Conservation (phyloP, 2,888 invertebrate species). For the Xestia rhomboidea region DNA sequence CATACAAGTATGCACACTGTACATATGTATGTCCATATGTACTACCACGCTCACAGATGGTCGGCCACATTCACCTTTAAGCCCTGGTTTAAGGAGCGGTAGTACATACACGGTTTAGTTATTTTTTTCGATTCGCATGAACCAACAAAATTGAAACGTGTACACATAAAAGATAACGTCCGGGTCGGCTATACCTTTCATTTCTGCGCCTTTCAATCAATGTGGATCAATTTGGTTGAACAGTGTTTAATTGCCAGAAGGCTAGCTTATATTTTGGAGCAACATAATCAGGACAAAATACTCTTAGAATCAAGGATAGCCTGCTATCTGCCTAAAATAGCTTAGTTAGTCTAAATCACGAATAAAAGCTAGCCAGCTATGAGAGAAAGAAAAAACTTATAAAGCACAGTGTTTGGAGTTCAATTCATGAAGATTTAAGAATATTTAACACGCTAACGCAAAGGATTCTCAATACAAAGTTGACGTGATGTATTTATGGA, state of each 20-base stretch:
- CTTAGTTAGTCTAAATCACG: background rate
- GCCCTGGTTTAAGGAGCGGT: background rate
- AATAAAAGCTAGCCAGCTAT: background rate
- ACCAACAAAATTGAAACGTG: slow-evolving; percentile 34
- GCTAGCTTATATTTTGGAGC: background rate
- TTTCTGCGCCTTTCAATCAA: background rate
- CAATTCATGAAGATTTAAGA: background rate
- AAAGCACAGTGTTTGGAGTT: background rate
- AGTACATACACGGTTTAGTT: background rate
- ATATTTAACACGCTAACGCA: background rate
- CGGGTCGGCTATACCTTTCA: background rate
- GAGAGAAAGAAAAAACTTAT: background rate
- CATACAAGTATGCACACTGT: too few relatives aligned
- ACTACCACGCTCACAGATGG: background rate
- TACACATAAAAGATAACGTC: slow-evolving; percentile 31
- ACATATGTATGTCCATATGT: background rate
- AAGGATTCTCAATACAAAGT: background rate
- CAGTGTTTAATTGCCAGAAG: background rate
- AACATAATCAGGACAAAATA: background rate
- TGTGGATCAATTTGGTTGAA: background rate
- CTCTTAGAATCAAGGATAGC: background rate
- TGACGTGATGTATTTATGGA: background rate
- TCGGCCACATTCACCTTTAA: background rate
- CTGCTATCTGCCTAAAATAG: background rate
- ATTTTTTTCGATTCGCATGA: background rate